Evolutionary conservation across 1,140 invertebrate species (phyloP), one percentile per base, ranked within the genome.

Genomic region (Lordiphosa collinella): DNA sequence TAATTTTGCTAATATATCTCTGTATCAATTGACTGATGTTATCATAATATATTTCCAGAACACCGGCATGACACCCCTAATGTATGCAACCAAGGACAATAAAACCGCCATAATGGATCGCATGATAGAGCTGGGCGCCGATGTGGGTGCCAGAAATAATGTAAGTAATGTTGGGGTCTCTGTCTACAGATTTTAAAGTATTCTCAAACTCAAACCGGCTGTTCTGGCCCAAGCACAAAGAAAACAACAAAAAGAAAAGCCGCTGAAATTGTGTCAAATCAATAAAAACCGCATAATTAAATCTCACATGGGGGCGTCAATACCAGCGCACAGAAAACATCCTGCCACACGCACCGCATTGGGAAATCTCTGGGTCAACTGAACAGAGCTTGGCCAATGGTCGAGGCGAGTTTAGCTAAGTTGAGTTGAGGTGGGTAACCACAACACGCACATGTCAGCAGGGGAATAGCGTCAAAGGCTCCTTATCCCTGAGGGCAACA

Each of bases 21-120:
- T 35, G 31, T 34, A 35, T 29, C 25, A 29, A 7, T 29, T 29
- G 25, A 22, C 44, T 36, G 4, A 12, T 8, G 13, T n/a, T 8
- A 8, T 46, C 5, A 22, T 11, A 32, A 57, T 25, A 5, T 13
- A 5, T 90, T 92, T 58, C 11, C 91, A 98, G 96, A 92, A 92
- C 29, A 97, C 94, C 32, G 96, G 96, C 37, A 96, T 97, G 93
- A 98, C 96, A 44, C 96, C 97, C 2, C 90, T 99, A 60, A 98
- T 99, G 96, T 95, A 95, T 80, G 96, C 96, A 1, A 96, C 97
- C 0, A 96, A 97, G 90, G 97, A 99, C 88, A 99, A 98, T 89
- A 92, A 95, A 67, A 94, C 96, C 3, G 93, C 94, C 10, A 93
- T 98, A 76, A 92, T 97, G 43, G 97, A 98, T 89, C 91, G 96